Percentiles rank a stretch among this genome's conserved stretches.
phyloP scores from a whole-genome alignment of 2,888 invertebrate species.

The Apotomis capreana region DNA sequence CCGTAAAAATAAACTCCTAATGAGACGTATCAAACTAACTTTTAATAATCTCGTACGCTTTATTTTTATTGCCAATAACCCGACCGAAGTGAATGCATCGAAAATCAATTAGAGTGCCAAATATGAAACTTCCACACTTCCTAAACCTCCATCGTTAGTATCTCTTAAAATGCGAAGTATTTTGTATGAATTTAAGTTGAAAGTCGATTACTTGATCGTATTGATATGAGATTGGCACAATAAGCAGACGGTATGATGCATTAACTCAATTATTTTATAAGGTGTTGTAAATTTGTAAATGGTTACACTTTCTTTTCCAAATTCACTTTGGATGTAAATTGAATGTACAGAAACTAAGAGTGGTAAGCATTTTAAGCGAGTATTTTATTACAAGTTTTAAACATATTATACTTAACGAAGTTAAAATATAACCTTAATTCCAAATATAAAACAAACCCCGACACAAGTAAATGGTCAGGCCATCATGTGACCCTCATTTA shows the following conservation, averaged over 20 bases:
- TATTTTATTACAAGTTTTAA: not conserved
- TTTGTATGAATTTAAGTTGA: not conserved
- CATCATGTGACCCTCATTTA: too few relatives aligned
- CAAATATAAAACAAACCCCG: too few relatives aligned
- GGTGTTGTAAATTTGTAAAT: slow-evolving; percentile 25
- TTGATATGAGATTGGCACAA: not conserved
- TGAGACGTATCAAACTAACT: slow-evolving; percentile 19
- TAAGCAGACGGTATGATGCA: not conserved
- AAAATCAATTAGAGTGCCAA: slow-evolving; percentile 28
- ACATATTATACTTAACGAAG: not conserved
- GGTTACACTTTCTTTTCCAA: slow-evolving; percentile 21
- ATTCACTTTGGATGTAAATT: not conserved
- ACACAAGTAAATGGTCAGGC: too few relatives aligned
- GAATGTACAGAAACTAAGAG: not conserved
- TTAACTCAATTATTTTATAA: slow-evolving; percentile 1
- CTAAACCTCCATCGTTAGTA: not conserved
- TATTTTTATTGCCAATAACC: not conserved
- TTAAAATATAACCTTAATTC: not conserved
- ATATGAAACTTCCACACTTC: not conserved
- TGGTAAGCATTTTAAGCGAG: not conserved
- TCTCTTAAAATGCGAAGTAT: not conserved
- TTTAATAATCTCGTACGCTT: slow-evolving; percentile 21
- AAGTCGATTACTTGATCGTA: not conserved
- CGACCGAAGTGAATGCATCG: slow-evolving; percentile 12
- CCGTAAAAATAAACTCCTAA: slow-evolving; percentile 17